A percentile compares a stretch with the other conserved stretches of the same genome.
Conservation (phyloP, 2,113 vertebrate species). For the Macaca nemestrina region DNA sequence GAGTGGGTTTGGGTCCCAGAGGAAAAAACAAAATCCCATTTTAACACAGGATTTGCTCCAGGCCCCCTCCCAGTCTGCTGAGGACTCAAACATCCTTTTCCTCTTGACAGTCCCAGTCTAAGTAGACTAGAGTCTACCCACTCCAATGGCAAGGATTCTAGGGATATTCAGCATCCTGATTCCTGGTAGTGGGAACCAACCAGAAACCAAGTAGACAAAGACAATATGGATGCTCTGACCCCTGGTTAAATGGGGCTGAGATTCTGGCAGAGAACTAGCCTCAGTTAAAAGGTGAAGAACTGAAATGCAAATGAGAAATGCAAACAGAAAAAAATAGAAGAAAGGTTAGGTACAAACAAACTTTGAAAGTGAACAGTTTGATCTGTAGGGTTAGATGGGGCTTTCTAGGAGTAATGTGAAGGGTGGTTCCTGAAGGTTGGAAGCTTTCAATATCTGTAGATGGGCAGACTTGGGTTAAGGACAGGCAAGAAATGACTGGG, state of each 20-base stretch:
- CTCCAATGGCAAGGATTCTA: background rate
- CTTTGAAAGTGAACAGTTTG: background rate
- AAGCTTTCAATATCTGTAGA: background rate
- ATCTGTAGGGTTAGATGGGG: background rate
- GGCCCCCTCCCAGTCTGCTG: background rate
- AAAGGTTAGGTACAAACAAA: background rate
- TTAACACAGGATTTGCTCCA: constrained; percentile 17
- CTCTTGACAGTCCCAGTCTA: background rate
- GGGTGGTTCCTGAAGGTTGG: background rate
- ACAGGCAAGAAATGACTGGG: background rate
- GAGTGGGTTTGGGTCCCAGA: background rate
- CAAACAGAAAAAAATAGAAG: background rate
- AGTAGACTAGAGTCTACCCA: background rate
- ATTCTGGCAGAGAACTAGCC: constrained; percentile 38
- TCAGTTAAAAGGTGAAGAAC: background rate
- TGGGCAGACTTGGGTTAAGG: background rate
- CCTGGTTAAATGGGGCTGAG: background rate
- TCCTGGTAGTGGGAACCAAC: background rate
- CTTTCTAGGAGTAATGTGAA: constrained; percentile 8
- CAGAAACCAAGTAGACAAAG: background rate
- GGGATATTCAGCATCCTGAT: background rate
- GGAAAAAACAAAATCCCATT: background rate
- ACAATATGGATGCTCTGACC: background rate
- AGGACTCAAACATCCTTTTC: background rate
- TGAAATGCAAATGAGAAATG: constrained; percentile 23